Percentiles rank a stretch among this genome's conserved stretches.
These are phyloP conservation scores for Cydia pomonella DNA, from an alignment of 1,140 invertebrate genomes.

Conservation along the genomic window DNA sequence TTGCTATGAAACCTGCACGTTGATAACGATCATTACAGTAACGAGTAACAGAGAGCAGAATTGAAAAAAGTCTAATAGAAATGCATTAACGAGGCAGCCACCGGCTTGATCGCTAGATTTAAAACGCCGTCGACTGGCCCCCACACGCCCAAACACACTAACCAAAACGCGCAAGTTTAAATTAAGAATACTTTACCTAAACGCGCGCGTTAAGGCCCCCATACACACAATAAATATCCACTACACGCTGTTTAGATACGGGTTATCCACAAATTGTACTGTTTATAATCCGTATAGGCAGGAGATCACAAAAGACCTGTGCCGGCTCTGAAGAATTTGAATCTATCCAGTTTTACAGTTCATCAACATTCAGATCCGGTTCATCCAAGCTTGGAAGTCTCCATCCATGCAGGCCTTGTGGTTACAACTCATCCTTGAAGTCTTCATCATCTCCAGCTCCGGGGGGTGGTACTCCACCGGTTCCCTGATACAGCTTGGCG, in stretches of 20 bases:
- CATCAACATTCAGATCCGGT: conserved; percentile 7
- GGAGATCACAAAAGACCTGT: conserved; percentile 25
- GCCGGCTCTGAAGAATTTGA: conserved; percentile 15
- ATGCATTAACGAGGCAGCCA: background rate
- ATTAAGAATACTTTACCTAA: background rate
- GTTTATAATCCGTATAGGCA: conserved; percentile 22
- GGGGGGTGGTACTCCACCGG: conserved; percentile 88
- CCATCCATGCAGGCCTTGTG: conserved; percentile 54
- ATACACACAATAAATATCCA: conserved; percentile 30
- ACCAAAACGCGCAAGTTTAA: conserved; percentile 10
- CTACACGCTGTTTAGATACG: conserved; percentile 22
- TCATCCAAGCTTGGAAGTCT: conserved; percentile 22
- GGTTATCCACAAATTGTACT: conserved; percentile 11
- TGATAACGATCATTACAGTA: no score
- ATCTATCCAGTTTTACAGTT: background rate
- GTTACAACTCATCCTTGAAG: conserved; percentile 94
- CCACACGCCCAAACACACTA: background rate
- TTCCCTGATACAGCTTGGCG: conserved; percentile 96
- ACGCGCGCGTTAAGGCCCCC: background rate
- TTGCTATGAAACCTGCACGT: no score
- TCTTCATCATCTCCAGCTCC: conserved; percentile 87
- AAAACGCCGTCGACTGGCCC: background rate
- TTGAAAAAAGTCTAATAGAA: conserved; percentile 26
- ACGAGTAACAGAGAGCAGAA: conserved; percentile 18
- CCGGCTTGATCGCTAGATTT: conserved; percentile 29